phyloP scores from a whole-genome alignment of 2,113 vertebrate species.

The Falco punctatus region DNA sequence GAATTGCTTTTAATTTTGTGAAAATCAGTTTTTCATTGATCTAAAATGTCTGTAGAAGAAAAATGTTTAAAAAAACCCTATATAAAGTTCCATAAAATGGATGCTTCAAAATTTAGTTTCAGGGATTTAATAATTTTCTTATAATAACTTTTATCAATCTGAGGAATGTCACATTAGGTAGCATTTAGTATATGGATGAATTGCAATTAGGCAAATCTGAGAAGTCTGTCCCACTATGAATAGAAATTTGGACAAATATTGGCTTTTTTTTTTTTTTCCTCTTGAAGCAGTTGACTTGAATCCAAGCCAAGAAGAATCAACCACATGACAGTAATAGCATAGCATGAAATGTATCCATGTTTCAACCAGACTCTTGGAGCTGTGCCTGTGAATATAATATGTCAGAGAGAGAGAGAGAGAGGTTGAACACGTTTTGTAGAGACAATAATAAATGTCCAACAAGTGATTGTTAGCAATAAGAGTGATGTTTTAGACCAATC shows the following conservation, averaged over 20 bases:
- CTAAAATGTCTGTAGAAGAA: not conserved
- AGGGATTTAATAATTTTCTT: not conserved
- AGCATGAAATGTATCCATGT: conserved; percentile 23
- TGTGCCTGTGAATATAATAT: not conserved
- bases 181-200: not conserved
- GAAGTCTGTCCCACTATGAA: not conserved
- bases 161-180: not conserved
- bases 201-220: not conserved
- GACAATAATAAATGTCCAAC: not conserved
- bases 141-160: not conserved
- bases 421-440: not conserved
- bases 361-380: conserved; percentile 37
- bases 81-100: not conserved
- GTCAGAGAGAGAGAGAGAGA: not conserved
- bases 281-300: not conserved
- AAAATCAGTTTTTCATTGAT: not conserved
- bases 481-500: not conserved
- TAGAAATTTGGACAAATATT: not conserved
- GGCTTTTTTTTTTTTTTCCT: not conserved
- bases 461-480: not conserved
- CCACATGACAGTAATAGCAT: not conserved
- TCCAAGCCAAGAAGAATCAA: conserved; percentile 14
- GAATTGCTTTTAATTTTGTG: not conserved
- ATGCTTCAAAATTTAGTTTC: not conserved
- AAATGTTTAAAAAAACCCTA: not conserved